Evolutionary conservation across 1,140 invertebrate genomes (phyloP), one percentile per base, ranked within the genome.

Genomic region (Trichonephila inaurata): DNA sequence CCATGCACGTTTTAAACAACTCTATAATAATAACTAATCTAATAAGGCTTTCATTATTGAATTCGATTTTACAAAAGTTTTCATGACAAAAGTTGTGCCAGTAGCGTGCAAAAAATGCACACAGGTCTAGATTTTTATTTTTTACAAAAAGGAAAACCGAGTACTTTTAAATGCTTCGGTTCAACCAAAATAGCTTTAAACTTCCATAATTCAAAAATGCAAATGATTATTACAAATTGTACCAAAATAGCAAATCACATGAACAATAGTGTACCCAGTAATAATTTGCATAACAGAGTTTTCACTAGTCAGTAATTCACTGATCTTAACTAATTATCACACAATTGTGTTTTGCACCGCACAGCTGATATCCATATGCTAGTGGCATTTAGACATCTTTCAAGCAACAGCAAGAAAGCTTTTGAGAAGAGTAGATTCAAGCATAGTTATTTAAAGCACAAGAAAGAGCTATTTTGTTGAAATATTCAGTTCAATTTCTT

Each of bases 161-260:
- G 88, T 90, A 62, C 72, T 83, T 94, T 94, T 90, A 89, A 94
- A 90, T 94, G 87, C 88, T 24, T 94, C 77, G 87, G 64, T 90
- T 81, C 89, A 94, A 94, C 33, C 60, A 94, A 94, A 94, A 94
- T 94, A 94, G 88, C 93, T 94, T 89, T 93, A 85, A 92, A 94
- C 93, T 85, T 94, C 87, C 61, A 90, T 90, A 90, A 94, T 89
- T 94, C 81, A 89, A 89, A 90, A 93, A 89, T 69, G 69, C 69
- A 94, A 94, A 89, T 86, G 60, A 82, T 90, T 58, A 51, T 89
- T 94, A 94, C 61, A 94, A 94, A 94, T 90, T 51, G 93, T 94
- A 94, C 93, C 93, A 94, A 94, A 94, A 94, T 94, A 94, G 93
- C 93, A 94, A 94, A 94, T 94, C 87, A 94, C 93, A 93, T 69